Base-by-base conservation (phyloP, 2,797 vertebrate species). In the Falco cherrug region DNA sequence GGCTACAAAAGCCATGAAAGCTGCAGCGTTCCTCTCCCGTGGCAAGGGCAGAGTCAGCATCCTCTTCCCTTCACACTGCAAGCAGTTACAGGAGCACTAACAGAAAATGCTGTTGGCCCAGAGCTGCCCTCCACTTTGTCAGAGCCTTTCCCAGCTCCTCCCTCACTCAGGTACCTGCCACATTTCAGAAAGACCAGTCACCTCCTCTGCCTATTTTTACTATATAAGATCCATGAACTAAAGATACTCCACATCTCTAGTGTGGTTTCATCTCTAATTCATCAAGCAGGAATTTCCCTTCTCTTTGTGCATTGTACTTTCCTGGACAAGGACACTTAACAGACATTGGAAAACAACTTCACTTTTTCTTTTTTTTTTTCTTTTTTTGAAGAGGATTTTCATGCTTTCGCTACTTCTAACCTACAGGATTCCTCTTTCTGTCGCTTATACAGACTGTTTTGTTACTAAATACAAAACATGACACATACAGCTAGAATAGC, bases 381-480 rank as follows among this genome's bases (percentile, higher is more conserved):
- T 67, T 87, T 64, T 67, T 7, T 45, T 45, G 8, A 39, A 73
- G 41, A 56, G 15, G 20, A 79, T 59, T 82, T 59, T 75, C 26
- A 37, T 93, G 54, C 71, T 88, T 75, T 90, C 1, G 0, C 20
- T 85, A 15, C 10, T 37, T 94, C 76, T 76, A 73, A 43, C 43
- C 43, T 70, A 82, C 54, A 65, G 37, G 33, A 65, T 73, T 88
- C 41, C 37, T 83, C n/a, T 65, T 73, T 59, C 64, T 83, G 41
- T 83, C 14, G 0, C 59, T 37, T 60, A 28, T 76, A 73, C 8
- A 5, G 37, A n/a, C 33, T 90, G 69, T 88, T 88, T 86, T 75
- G 50, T 89, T 93, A 89, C 78, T 89, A 92, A 95, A 95, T 85
- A 92, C 68, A 87, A 89, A 88, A 86, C 80, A 86, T 60, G 54